These are phyloP conservation scores for Rhinopithecus roxellana DNA, from an alignment of 2,113 vertebrate species.

Conservation along the genomic window DNA sequence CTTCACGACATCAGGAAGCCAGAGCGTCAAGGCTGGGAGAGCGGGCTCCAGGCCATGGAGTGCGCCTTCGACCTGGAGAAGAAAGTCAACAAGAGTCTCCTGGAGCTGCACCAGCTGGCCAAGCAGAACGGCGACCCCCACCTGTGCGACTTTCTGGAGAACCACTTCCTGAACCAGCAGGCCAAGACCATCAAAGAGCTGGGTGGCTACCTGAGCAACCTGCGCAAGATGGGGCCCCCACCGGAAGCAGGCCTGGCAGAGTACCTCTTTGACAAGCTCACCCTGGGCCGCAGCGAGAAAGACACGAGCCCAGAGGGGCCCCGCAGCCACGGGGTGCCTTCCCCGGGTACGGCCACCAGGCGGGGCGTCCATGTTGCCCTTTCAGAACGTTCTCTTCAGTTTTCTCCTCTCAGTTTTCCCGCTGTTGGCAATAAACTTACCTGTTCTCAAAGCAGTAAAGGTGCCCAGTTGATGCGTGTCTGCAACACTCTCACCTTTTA, in stretches of 20 bases:
- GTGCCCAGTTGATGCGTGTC: background rate
- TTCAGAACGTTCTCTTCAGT: too few species aligned
- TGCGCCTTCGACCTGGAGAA: background rate
- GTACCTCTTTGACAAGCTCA: too few species aligned
- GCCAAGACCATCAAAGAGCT: background rate
- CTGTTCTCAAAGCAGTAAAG: too few species aligned
- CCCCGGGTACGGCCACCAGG: too few species aligned
- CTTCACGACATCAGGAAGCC: background rate
- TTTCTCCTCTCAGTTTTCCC: background rate
- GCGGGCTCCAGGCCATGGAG: background rate
- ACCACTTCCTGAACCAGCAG: background rate
- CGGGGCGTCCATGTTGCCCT: rapidly evolving
- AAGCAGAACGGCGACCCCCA: background rate
- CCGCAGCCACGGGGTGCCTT: too few species aligned
- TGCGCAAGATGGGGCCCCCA: too few species aligned
- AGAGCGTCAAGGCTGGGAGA: background rate
- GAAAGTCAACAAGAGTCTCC: background rate
- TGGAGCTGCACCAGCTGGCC: background rate
- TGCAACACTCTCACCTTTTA: background rate
- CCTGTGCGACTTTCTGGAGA: background rate
- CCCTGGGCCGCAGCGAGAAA: too few species aligned
- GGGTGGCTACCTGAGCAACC: too few species aligned
- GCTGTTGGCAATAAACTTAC: too few species aligned
- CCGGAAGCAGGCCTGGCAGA: too few species aligned
- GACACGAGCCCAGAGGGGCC: too few species aligned